Base-by-base conservation (phyloP, 1,140 invertebrate genomes). In the Sinella curviseta region DNA sequence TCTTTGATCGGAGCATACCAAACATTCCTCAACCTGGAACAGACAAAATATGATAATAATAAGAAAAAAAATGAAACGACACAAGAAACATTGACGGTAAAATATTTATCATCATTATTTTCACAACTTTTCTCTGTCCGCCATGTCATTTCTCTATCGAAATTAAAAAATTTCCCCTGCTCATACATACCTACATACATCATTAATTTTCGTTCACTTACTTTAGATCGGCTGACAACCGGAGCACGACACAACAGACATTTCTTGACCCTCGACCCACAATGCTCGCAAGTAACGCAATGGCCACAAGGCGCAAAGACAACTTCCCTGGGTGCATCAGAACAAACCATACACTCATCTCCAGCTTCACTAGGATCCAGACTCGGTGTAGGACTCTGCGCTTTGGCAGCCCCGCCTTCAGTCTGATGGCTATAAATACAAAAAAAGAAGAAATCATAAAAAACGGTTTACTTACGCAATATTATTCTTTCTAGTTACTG, bases 301-400 rank as follows among this genome's bases (percentile, higher is more conserved):
- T 99, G 97, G 30, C 95, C 94, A 85, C 96, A 98, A 0, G 96
- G 96, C 8, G 12, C 3, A 30, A 75, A 75, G 16, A 75, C 88
- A 12, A 93, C 95, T 86, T 98, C 96, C 3, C 96, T 88, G 86
- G 97, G 97, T 77, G 92, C 91, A 87, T 98, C 96, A 0, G 96
- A 97, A 86, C 97, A 98, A 2, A 99, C 94, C 85, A 98, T 91
- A 86, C 97, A 99, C 87, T 99, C 97, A 84, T 97, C 96, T 88
- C 87, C 81, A 3, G 39, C 26, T 70, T 55, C 77, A 48, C 57
- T 39, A 1, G 76, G 77, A 14, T 84, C 83, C 73, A 84, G 77
- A 75, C 81, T 84, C 26, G 83, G 83, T 31, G 81, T 81, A n/a
- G 83, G 83, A 55, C 83, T 84, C 31, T 82, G 83, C n/a, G 81